A percentile compares a stretch with the other conserved stretches of the same genome.
Conservation (phyloP, 2,113 vertebrate species). For the Eubucco bourcierii region DNA sequence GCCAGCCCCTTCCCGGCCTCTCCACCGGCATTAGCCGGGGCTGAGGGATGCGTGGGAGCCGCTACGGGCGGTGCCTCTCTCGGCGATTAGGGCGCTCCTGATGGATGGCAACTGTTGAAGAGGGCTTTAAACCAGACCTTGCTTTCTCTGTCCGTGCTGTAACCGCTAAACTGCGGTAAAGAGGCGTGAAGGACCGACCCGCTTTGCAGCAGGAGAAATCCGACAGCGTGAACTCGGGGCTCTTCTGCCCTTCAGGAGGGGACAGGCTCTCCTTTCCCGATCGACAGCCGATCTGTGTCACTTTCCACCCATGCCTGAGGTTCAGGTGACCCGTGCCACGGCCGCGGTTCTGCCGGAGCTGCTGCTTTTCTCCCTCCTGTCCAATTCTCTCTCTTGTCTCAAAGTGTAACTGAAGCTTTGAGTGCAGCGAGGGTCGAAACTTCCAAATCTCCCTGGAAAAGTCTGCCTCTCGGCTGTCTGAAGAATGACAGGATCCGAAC, state of each 20-base stretch:
- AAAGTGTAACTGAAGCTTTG: not conserved
- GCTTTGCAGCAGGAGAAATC: not conserved
- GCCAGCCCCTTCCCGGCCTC: not conserved
- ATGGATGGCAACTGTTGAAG: not conserved
- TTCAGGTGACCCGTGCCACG: not conserved
- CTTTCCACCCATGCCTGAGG: not conserved
- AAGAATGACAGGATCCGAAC: not conserved
- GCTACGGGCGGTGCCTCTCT: not conserved
- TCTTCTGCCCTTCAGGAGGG: not conserved
- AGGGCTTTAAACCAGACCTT: not conserved
- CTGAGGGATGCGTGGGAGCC: not conserved
- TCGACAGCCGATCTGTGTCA: not conserved
- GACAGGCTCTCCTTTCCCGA: not conserved
- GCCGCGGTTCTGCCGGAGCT: not conserved
- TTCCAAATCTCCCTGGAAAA: not conserved
- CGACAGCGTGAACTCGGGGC: fast-evolving
- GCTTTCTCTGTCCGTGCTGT: not conserved
- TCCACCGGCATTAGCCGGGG: fast-evolving
- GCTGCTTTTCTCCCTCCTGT: not conserved
- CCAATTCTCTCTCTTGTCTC: not conserved
- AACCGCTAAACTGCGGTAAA: not conserved
- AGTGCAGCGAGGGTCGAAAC: not conserved
- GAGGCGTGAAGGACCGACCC: not conserved
- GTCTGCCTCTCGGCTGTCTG: not conserved
- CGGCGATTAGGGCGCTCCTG: not conserved